Base-by-base conservation (phyloP, 2,797 vertebrate genomes). In the Girardinus metallicus region DNA sequence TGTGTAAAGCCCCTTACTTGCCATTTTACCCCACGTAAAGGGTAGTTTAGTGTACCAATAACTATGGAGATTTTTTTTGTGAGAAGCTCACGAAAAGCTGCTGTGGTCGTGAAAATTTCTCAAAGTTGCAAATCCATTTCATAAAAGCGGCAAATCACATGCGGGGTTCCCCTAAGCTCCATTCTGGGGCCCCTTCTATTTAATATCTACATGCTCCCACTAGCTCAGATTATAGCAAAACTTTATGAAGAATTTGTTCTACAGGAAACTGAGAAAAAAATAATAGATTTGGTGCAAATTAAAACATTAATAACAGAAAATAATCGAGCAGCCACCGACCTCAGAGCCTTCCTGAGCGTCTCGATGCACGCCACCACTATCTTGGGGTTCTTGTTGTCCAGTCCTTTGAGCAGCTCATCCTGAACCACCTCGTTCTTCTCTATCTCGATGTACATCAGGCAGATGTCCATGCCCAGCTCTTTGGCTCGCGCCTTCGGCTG, bases 361-460 rank as follows among this genome's bases (percentile, higher is more conserved):
- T 99, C 98, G 74, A 98, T 92, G 86, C 98, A 99, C 0, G 97
- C 94, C 79, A 99, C 97, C 79, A 99, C 95, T 79, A 99, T 96
- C 93, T 99, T 99, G 0, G 99, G 99, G 92, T 99, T 99, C 93
- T 99, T 99, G 93, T 97, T 99, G 88, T 99, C 98, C 80, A 99
- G 88, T 66, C 98, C 99, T 93, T 99, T 99, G 0, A 99, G 92
- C 44, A 99, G 95, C 85, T 99, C 98, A 46, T 99, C 99, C 94
- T 99, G 98, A 43, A 99, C 97, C 74, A 96, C 93, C 79, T 99
- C 99, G 0, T 93, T 96, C 90, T 97, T 99, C 88, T 99, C 98
- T 16, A 98, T 98, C 94, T 99, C 99, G 70, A 99, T 94, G 86
- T 98, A 99, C 97, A 96, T 99, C 57, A 99, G 91, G 89, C 98